A percentile compares a stretch with the other conserved stretches of the same genome.
phyloP scores from a whole-genome alignment of 2,113 vertebrate genomes.

The Archocentrus centrarchus region DNA sequence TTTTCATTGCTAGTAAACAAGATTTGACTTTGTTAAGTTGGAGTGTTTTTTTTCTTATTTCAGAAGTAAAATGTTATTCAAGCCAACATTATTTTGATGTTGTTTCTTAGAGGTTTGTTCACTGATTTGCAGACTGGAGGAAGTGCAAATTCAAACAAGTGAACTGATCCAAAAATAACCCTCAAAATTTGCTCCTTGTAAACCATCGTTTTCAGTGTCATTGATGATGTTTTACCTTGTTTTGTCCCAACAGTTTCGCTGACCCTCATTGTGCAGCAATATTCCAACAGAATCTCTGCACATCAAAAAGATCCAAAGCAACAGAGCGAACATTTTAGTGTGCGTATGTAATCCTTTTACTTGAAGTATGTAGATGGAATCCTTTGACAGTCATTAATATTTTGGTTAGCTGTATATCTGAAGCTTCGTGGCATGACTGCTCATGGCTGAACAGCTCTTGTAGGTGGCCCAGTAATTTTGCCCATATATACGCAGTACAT shows the following conservation, averaged over 20 bases:
- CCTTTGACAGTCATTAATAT: neutral
- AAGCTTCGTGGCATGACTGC: fast-evolving
- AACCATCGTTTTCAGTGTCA: neutral
- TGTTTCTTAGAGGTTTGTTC: too few species aligned
- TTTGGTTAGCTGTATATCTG: neutral
- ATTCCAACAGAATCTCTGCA: neutral
- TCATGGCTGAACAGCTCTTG: neutral
- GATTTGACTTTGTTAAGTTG: too few species aligned
- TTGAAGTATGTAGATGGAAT: neutral
- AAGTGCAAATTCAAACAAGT: too few species aligned
- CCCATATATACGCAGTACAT: neutral
- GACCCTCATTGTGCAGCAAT: neutral
- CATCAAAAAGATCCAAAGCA: neutral
- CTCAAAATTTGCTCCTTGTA: neutral
- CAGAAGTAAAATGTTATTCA: too few species aligned
- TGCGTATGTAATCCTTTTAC: neutral
- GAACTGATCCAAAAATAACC: neutral
- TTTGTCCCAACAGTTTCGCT: neutral
- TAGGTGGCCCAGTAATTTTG: neutral
- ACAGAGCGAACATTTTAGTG: neutral
- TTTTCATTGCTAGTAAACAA: too few species aligned
- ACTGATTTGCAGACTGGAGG: too few species aligned
- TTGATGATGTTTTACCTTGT: neutral
- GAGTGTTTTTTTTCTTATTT: too few species aligned
- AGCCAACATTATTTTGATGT: too few species aligned